These are phyloP conservation scores for Myiagra hebetior DNA, from an alignment of 2,113 vertebrate genomes.

Conservation along the genomic window DNA sequence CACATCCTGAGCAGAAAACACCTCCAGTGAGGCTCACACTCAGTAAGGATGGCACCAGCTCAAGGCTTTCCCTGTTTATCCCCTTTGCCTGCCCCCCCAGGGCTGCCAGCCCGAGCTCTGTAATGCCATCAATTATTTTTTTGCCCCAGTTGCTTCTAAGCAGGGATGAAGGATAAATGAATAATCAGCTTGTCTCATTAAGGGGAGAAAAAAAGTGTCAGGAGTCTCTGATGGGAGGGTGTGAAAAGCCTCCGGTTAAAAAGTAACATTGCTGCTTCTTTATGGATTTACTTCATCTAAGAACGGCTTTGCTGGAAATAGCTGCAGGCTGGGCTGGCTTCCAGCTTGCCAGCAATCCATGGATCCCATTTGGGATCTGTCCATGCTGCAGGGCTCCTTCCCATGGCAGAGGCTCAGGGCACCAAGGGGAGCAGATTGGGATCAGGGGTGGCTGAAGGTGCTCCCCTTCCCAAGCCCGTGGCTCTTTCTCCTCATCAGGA, in stretches of 20 bases:
- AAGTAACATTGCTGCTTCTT: background rate
- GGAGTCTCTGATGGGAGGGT: background rate
- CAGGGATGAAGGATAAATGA: background rate
- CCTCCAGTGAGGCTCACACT: background rate
- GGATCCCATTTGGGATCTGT: background rate
- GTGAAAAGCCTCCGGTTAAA: background rate
- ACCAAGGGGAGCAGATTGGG: background rate
- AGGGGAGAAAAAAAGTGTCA: background rate
- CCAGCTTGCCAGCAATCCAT: background rate
- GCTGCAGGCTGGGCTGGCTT: background rate
- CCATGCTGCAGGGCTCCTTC: background rate
- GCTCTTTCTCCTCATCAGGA: background rate
- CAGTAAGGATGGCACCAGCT: background rate
- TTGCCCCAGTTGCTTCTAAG: background rate
- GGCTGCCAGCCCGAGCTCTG: background rate
- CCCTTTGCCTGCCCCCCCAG: background rate
- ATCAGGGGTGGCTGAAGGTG: background rate
- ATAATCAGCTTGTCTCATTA: background rate
- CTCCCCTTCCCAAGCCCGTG: background rate
- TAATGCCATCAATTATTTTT: background rate
- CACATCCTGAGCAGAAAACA: background rate
- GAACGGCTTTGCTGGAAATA: background rate
- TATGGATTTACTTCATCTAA: background rate
- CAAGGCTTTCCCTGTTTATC: background rate
- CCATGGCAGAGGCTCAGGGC: background rate